A percentile compares a stretch with the other conserved stretches of the same genome.
phyloP scores from a whole-genome alignment of 2,888 invertebrate genomes.

The Cartodere bifasciata region DNA sequence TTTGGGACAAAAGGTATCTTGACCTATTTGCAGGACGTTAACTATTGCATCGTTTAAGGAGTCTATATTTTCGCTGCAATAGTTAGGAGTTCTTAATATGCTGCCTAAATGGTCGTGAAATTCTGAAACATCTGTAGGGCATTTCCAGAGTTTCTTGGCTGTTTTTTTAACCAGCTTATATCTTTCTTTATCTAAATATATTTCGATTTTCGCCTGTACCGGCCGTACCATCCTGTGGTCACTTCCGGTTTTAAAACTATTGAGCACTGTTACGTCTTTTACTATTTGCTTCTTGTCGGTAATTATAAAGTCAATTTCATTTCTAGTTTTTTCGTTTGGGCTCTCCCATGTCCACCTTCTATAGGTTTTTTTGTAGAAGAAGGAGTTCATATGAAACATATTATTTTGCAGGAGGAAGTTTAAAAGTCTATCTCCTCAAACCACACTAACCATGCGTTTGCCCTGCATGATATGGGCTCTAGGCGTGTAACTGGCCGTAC shows the following conservation, averaged over 20 bases:
- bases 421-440: slow-evolving; percentile 6
- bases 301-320: slow-evolving; percentile 11
- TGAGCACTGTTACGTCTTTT: slow-evolving; percentile 7
- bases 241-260: slow-evolving; percentile 3
- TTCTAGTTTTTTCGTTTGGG: slow-evolving; percentile 8
- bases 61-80: slow-evolving; percentile 5
- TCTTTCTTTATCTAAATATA: slow-evolving; percentile 6
- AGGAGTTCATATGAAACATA: slow-evolving; percentile 6
- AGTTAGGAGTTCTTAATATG: slow-evolving; percentile 5
- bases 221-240: slow-evolving; percentile 7
- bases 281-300: slow-evolving; percentile 9
- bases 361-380: slow-evolving; percentile 6
- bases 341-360: slow-evolving; percentile 11
- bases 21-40: slow-evolving; percentile 5
- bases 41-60: slow-evolving; percentile 5
- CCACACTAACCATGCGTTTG: too few relatives aligned
- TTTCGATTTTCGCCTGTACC: slow-evolving; percentile 4
- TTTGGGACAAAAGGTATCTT: slow-evolving; percentile 8
- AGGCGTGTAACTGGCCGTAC: too few relatives aligned
- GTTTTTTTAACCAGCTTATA: slow-evolving; percentile 4
- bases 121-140: slow-evolving; percentile 2
- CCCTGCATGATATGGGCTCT: too few relatives aligned
- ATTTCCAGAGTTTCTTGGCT: slow-evolving; percentile 4
- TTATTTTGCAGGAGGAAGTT: slow-evolving; percentile 7
- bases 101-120: slow-evolving; percentile 5